These are phyloP conservation scores for Nothoprocta pentlandii DNA, from an alignment of 2,113 vertebrate genomes.

Conservation along the genomic window DNA sequence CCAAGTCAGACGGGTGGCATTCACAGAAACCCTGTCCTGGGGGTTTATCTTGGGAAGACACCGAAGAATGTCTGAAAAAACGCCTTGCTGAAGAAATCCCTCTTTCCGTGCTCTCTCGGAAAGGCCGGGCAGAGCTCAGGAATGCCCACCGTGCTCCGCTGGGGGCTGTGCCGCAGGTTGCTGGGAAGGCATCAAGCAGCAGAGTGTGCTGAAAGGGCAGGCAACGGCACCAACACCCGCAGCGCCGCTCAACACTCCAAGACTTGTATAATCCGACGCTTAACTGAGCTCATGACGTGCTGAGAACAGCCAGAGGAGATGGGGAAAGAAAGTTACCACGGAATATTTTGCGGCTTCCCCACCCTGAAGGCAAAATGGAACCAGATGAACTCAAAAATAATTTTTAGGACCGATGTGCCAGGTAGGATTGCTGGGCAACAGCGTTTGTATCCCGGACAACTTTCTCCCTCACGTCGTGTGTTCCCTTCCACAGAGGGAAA, in stretches of 20 bases:
- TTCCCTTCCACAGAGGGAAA: neutral
- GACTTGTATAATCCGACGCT: neutral
- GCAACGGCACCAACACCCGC: neutral
- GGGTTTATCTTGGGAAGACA: neutral
- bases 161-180: neutral
- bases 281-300: neutral
- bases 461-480: neutral
- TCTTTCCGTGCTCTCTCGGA: neutral
- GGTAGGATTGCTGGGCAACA: neutral
- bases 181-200: neutral
- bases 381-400: neutral
- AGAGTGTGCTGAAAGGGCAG: neutral
- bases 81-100: neutral
- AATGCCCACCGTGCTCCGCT: neutral
- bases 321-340: neutral
- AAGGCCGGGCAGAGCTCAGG: neutral
- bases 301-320: neutral
- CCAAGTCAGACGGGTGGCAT: neutral
- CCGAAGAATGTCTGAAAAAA: neutral
- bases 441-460: neutral
- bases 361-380: neutral
- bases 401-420: neutral
- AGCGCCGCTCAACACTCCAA: neutral
- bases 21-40: neutral
- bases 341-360: neutral